Base-by-base conservation (phyloP, 1,140 invertebrate genomes). In the Saccostrea echinata region DNA sequence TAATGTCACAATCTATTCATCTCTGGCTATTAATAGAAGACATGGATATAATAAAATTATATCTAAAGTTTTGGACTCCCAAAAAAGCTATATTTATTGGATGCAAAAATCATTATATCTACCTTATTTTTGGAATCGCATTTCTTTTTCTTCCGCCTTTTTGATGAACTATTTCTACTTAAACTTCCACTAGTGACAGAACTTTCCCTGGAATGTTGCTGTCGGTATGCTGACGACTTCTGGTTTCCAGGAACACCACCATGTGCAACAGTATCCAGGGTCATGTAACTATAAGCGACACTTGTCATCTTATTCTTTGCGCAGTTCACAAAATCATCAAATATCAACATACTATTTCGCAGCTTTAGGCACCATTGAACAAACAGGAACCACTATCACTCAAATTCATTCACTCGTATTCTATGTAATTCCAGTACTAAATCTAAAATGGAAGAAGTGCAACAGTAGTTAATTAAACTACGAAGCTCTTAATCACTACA, bases 201-300 rank as follows among this genome's bases (percentile, higher is more conserved):
- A n/a, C 81, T 51, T 27, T 51, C 43, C 51, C 53, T 21, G 43
- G 53, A 55, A n/a, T 53, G 52, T 18, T 30, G 83, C 30, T 61
- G 53, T 8, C 21, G 83, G 52, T 84, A 84, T 4, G 43, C 83
- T 8, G 43, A 53, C 30, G 43, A 55, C 43, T 53, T 51, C 55
- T 53, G 53, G 51, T 83, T 83, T 35, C 83, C 83, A 11, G 83
- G 52, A 27, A 84, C 83, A 4, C 83, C 83, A 8, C 83, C 83
- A 61, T 84, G 83, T 55, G 52, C 83, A 57, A 84, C 83, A 21
- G 83, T 33, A 61, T 84, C 83, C 52, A 84, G 13, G 30, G 51
- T 84, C 83, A 84, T 84, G 13, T 84, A 84, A 33, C 83, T 84
- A 57, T 84, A 84, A 57, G 83, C 83, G 24, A 84, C 83, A 55